These are phyloP conservation scores for Aporophyla nigra DNA, from an alignment of 2,888 invertebrate genomes.

Conservation along the genomic window DNA sequence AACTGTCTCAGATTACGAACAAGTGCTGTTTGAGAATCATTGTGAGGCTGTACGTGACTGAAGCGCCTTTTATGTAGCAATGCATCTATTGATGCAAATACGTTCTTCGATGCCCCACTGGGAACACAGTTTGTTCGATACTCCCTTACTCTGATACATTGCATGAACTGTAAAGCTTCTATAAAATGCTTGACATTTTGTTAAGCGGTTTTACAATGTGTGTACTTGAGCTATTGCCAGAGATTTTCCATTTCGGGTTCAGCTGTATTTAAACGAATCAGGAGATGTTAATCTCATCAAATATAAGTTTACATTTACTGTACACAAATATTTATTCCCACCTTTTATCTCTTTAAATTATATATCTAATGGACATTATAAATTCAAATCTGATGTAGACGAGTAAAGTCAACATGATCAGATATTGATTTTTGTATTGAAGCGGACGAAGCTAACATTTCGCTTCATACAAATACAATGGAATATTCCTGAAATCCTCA, in stretches of 20 bases:
- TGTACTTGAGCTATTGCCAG: background rate
- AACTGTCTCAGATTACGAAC: slow-evolving; percentile 38
- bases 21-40: slow-evolving; percentile 43
- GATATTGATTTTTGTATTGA: slow-evolving; percentile 4
- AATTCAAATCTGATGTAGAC: background rate
- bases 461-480: slow-evolving; percentile 28
- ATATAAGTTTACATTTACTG: background rate
- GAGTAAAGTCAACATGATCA: background rate
- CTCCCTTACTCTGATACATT: slow-evolving; percentile 52
- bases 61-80: slow-evolving; percentile 64
- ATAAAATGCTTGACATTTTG: slow-evolving; percentile 41
- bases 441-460: slow-evolving; percentile 4
- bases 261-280: background rate
- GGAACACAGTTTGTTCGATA: slow-evolving; percentile 63
- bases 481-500: slow-evolving; percentile 37
- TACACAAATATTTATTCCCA: background rate
- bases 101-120: slow-evolving; percentile 59
- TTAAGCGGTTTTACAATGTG: slow-evolving; percentile 25
- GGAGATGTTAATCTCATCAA: background rate
- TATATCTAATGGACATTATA: background rate
- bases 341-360: background rate
- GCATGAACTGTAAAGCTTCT: slow-evolving; percentile 48
- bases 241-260: background rate
- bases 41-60: slow-evolving; percentile 51
- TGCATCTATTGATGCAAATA: slow-evolving; percentile 71